Conservation (phyloP, 2,888 invertebrate genomes). For the Tenthredo amoena region DNA sequence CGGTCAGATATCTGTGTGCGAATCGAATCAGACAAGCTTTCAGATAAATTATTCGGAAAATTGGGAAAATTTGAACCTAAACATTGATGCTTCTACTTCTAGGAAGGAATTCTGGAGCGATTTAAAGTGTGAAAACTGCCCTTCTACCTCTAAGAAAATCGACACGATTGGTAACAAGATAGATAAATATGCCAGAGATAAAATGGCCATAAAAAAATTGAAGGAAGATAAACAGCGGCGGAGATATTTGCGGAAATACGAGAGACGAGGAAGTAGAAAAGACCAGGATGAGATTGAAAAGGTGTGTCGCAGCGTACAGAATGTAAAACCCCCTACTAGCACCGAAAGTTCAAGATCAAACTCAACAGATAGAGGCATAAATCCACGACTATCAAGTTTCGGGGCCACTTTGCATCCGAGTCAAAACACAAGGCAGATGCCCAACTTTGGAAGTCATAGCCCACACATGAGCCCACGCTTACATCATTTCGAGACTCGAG, state of each 20-base stretch:
- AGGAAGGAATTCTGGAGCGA: slow-evolving; percentile 74
- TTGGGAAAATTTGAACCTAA: slow-evolving; percentile 75
- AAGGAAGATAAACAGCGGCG: slow-evolving; percentile 69
- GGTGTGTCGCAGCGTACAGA: slow-evolving; percentile 52
- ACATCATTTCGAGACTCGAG: slow-evolving; percentile 72
- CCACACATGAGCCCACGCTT: slow-evolving; percentile 73
- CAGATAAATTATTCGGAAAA: slow-evolving; percentile 76
- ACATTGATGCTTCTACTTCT: slow-evolving; percentile 71
- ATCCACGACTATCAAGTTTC: slow-evolving; percentile 69
- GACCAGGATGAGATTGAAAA: slow-evolving; percentile 58
- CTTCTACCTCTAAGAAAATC: slow-evolving; percentile 64
- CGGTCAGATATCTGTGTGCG: slow-evolving; percentile 74
- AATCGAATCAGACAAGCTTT: slow-evolving; percentile 72
- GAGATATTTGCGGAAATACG: slow-evolving; percentile 69
- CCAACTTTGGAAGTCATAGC: slow-evolving; percentile 74
- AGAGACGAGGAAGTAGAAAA: slow-evolving; percentile 61
- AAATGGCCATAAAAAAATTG: slow-evolving; percentile 61
- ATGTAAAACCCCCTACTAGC: slow-evolving; percentile 65
- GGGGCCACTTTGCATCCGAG: slow-evolving; percentile 74
- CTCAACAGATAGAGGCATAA: slow-evolving; percentile 72
- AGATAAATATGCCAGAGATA: slow-evolving; percentile 69
- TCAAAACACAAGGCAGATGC: slow-evolving; percentile 75
- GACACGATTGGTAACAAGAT: slow-evolving; percentile 70
- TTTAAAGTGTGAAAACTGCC: slow-evolving; percentile 73
- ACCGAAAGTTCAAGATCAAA: slow-evolving; percentile 75